Evolutionary conservation across 2,113 vertebrate species (phyloP).

Genomic region (Chlorodrepanis virens): DNA sequence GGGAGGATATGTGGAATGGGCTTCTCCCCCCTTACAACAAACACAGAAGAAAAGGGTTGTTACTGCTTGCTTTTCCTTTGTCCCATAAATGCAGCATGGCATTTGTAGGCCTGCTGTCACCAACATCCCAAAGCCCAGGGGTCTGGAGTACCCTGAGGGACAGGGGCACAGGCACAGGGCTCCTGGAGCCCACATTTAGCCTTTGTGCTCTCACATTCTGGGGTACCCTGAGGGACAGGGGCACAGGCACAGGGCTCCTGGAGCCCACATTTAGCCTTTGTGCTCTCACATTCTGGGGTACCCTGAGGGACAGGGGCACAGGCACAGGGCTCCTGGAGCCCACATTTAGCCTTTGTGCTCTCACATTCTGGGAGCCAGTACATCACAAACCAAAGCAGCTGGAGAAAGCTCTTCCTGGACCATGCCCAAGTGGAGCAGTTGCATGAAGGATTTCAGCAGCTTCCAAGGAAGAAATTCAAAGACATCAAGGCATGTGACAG

Average conservation of each 20-base stretch:
- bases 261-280: too few relatives aligned
- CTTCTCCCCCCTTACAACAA: neutral
- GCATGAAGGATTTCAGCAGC: conserved; percentile 64
- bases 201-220: too few relatives aligned
- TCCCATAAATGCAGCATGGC: neutral
- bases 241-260: too few relatives aligned
- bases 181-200: too few relatives aligned
- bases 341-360: conserved; percentile 26
- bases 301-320: too few relatives aligned
- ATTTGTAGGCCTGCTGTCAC: conserved; percentile 12
- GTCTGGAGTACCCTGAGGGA: neutral
- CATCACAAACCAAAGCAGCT: conserved; percentile 67
- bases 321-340: fast-evolving
- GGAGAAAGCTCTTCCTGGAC: conserved; percentile 64
- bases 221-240: too few relatives aligned
- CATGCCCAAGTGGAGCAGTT: conserved; percentile 61
- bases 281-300: conserved; percentile 1
- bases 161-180: too few relatives aligned
- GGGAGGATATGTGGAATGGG: neutral
- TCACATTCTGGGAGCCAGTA: conserved; percentile 50
- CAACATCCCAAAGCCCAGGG: neutral
- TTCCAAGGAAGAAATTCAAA: conserved; percentile 69
- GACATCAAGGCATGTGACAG: conserved; percentile 63
- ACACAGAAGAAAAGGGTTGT: neutral
- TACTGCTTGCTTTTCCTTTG: neutral